These are phyloP conservation scores for Menidia beryllina DNA, from an alignment of 2,113 vertebrate genomes.

Conservation along the genomic window DNA sequence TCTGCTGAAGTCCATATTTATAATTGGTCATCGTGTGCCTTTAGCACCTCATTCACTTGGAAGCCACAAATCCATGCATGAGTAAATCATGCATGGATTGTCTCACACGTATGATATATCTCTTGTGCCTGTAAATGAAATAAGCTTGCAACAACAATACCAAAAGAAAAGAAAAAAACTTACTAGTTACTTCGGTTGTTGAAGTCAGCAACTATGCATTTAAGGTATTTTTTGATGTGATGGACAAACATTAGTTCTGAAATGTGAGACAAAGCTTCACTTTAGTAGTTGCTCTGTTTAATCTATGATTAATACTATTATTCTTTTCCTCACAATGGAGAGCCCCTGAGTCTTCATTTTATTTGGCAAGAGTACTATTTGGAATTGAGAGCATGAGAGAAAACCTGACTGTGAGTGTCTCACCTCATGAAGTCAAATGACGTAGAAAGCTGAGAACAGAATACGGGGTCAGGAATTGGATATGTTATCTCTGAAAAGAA, in stretches of 20 bases:
- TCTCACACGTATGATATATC: neutral
- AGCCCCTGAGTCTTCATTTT: neutral
- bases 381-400: neutral
- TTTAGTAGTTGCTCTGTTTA: neutral
- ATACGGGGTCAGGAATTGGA: neutral
- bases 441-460: neutral
- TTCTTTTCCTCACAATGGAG: neutral
- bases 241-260: constrained; percentile 4
- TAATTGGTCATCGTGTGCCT: neutral
- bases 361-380: neutral
- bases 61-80: neutral
- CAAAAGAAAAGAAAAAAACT: too few relatives aligned
- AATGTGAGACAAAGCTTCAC: neutral
- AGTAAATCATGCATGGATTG: neutral
- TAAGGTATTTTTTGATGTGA: neutral
- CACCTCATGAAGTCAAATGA: neutral
- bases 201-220: neutral
- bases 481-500: neutral
- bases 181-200: neutral
- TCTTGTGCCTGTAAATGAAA: neutral
- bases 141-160: neutral
- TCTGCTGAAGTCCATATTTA: neutral
- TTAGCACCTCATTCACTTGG: neutral
- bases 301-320: neutral
- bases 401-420: neutral